Evolutionary conservation across 2,113 vertebrate genomes (phyloP).

Genomic region (Hiodon tergisus): DNA sequence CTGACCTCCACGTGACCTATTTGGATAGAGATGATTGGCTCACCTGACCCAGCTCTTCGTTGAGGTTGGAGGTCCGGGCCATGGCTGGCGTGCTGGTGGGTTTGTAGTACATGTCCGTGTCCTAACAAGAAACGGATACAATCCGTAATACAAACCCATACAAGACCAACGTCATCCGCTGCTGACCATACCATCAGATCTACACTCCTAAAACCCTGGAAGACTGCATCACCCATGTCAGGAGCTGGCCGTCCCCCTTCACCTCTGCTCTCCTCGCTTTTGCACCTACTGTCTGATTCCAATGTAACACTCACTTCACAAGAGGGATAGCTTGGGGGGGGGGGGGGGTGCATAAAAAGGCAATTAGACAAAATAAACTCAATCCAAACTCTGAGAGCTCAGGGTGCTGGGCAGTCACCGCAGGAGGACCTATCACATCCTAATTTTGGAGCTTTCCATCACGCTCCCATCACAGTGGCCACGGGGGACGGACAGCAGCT

Average conservation of each 20-base stretch:
- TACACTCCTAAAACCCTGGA: not conserved
- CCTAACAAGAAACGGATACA: conserved; percentile 43
- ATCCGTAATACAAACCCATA: not conserved
- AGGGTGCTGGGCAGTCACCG: too few relatives aligned
- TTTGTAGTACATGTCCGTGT: conserved; percentile 74
- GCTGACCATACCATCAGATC: not conserved
- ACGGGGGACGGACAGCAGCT: not conserved
- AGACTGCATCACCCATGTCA: not conserved
- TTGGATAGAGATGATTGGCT: not conserved
- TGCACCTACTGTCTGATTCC: not conserved
- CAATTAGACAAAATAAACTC: too few relatives aligned
- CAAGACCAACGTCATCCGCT: not conserved
- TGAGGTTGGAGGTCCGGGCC: conserved; percentile 76
- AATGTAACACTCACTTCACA: too few relatives aligned
- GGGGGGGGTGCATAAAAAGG: too few relatives aligned
- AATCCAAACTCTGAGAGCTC: too few relatives aligned
- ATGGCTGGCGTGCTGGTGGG: conserved; percentile 68
- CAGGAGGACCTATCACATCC: too few relatives aligned
- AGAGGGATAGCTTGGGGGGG: too few relatives aligned
- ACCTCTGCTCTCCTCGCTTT: not conserved
- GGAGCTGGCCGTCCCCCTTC: not conserved
- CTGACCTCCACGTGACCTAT: not conserved
- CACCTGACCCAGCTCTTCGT: conserved; percentile 77
- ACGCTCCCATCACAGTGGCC: not conserved
- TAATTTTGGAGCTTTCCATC: not conserved